Percentiles rank a stretch among this genome's conserved stretches.
Evolutionary conservation across 2,888 invertebrate species (phyloP).

Genomic region (Sinhomidia bicolor): DNA sequence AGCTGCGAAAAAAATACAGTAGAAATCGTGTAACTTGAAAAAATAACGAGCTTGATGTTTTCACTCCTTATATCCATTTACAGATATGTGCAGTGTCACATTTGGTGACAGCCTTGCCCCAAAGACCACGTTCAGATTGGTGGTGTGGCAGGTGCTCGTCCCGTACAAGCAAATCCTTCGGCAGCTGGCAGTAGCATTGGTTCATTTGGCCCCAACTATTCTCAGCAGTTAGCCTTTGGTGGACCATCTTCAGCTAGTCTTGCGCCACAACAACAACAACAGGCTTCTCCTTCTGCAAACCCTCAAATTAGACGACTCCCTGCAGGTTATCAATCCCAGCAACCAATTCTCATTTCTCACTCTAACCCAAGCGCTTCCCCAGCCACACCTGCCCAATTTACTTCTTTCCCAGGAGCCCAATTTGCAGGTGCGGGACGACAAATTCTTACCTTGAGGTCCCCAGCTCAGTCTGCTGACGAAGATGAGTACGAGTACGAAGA

Average conservation of each 20-base stretch:
- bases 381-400: conserved; percentile 52
- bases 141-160: conserved; percentile 73
- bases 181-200: background rate
- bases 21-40: no score
- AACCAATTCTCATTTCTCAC: conserved; percentile 70
- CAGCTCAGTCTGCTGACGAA: conserved; percentile 75
- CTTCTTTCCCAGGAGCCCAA: conserved; percentile 12
- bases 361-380: conserved; percentile 67
- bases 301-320: conserved; percentile 51
- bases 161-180: conserved; percentile 57
- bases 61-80: background rate
- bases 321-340: conserved; percentile 60
- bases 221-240: conserved; percentile 71
- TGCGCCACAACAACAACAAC: conserved; percentile 1
- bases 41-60: background rate
- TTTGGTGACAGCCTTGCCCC: conserved; percentile 72
- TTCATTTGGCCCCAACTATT: conserved; percentile 70
- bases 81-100: conserved; percentile 73
- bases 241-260: conserved; percentile 1
- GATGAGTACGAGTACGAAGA: conserved; percentile 80
- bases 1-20: background rate
- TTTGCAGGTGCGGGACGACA: conserved; percentile 64
- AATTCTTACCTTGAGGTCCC: conserved; percentile 71
- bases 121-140: conserved; percentile 58
- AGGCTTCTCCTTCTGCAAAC: conserved; percentile 53